Percentiles rank a stretch among this genome's conserved stretches.
These are phyloP conservation scores for Poecilia latipinna DNA, from an alignment of 2,113 vertebrate species.

Conservation along the genomic window DNA sequence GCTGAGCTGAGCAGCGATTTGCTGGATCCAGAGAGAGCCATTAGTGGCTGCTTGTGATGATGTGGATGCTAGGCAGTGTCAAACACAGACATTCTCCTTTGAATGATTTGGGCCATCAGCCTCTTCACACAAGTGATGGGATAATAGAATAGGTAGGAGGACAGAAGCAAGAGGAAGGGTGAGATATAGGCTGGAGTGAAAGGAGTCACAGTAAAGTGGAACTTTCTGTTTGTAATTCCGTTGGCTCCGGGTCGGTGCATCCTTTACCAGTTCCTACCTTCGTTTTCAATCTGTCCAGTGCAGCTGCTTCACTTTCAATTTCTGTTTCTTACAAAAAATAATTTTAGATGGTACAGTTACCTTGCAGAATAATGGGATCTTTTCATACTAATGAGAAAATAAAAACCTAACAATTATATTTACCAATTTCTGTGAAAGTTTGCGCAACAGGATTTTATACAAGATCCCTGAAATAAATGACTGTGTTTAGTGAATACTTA, in stretches of 20 bases:
- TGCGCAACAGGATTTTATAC: too few relatives aligned
- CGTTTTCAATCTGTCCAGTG: too few relatives aligned
- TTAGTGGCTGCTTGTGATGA: slow-evolving; percentile 80
- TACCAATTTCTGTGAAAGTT: too few relatives aligned
- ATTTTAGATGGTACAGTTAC: too few relatives aligned
- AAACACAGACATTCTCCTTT: slow-evolving; percentile 78
- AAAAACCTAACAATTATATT: too few relatives aligned
- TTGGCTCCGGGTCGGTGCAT: neutral
- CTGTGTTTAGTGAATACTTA: too few relatives aligned
- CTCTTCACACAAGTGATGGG: slow-evolving; percentile 68
- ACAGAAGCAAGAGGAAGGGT: neutral
- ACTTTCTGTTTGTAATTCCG: neutral
- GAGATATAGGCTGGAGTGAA: neutral
- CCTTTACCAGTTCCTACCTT: neutral
- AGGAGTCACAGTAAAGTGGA: neutral
- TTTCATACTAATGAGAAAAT: too few relatives aligned
- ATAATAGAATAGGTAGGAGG: slow-evolving; percentile 65
- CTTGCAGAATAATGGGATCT: too few relatives aligned
- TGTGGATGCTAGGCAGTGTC: slow-evolving; percentile 73
- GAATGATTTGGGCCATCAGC: slow-evolving; percentile 76
- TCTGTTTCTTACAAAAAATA: too few relatives aligned
- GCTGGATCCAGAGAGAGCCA: slow-evolving; percentile 78
- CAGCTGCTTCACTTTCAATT: too few relatives aligned
- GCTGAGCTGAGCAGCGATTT: slow-evolving; percentile 63
- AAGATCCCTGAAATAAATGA: too few relatives aligned